Evolutionary conservation across 2,113 vertebrate species (phyloP).

Genomic region (Gnathonemus echidnorhynchus): DNA sequence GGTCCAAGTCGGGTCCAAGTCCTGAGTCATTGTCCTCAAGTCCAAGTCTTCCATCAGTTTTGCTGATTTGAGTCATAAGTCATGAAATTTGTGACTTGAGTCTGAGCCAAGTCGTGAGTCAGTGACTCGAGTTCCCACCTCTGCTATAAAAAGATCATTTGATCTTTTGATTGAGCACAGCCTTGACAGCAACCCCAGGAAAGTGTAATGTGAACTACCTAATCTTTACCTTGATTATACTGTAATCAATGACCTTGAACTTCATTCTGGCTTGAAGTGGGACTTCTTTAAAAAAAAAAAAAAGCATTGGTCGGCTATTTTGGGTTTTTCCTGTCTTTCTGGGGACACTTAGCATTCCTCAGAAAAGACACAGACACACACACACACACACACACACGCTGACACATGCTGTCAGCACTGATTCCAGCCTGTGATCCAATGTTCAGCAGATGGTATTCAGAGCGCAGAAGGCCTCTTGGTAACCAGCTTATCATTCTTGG

Average conservation of each 20-base stretch:
- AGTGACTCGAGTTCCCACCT: no score
- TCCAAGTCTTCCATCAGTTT: no score
- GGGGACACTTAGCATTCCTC: not conserved
- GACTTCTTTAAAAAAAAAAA: no score
- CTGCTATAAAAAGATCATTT: not conserved
- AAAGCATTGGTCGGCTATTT: no score
- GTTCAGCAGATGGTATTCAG: not conserved
- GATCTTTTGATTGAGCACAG: constrained; percentile 3
- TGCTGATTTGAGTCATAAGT: no score
- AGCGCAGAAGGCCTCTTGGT: not conserved
- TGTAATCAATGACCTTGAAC: not conserved
- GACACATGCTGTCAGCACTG: not conserved
- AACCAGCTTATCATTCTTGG: not conserved
- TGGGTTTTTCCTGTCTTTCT: not conserved
- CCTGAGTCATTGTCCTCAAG: no score
- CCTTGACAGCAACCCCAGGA: not conserved
- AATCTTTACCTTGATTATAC: not conserved
- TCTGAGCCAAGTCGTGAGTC: no score
- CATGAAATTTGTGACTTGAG: no score
- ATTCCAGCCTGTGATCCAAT: not conserved
- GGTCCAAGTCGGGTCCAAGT: no score
- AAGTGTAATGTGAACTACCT: not conserved
- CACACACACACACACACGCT: not conserved
- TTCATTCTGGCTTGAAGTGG: not conserved
- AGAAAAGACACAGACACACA: not conserved